Conservation (phyloP, 2,797 vertebrate species). For the Rousettus madagascariensis region DNA sequence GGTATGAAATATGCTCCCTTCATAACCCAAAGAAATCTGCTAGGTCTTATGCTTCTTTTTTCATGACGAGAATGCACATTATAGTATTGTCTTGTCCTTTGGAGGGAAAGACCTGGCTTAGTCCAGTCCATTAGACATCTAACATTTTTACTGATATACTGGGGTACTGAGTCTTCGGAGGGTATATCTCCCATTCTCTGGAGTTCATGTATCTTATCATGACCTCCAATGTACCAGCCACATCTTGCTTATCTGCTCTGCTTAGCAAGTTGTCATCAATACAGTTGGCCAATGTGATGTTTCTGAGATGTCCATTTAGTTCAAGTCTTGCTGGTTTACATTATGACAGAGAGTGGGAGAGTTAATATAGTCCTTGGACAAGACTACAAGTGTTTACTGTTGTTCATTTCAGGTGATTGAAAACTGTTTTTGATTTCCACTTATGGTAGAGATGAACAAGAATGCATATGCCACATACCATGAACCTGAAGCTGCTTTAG, state of each 20-base stretch:
- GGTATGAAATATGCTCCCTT: not conserved
- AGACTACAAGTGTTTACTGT: not conserved
- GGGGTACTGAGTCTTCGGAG: not conserved
- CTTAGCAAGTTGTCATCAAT: not conserved
- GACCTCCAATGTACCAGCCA: not conserved
- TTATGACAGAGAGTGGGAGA: not conserved
- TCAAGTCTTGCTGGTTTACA: not conserved
- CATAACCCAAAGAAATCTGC: not conserved
- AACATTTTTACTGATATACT: not conserved
- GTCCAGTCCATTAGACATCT: not conserved
- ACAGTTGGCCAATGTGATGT: not conserved
- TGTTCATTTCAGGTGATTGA: not conserved
- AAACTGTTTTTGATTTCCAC: not conserved
- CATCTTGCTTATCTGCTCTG: not conserved
- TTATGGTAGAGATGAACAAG: not conserved
- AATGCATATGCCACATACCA: not conserved
- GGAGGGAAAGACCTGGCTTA: not conserved
- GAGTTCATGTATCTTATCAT: not conserved
- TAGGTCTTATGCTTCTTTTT: not conserved
- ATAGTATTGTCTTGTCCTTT: not conserved
- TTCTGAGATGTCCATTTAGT: not conserved
- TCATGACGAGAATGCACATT: not conserved
- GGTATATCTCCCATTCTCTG: not conserved
- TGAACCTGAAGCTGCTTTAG: not conserved
- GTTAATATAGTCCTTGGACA: not conserved